Evolutionary conservation across 92 coral and sea anemone genomes (phyloP).

Genomic region (Zoanthus sansibaricus): DNA sequence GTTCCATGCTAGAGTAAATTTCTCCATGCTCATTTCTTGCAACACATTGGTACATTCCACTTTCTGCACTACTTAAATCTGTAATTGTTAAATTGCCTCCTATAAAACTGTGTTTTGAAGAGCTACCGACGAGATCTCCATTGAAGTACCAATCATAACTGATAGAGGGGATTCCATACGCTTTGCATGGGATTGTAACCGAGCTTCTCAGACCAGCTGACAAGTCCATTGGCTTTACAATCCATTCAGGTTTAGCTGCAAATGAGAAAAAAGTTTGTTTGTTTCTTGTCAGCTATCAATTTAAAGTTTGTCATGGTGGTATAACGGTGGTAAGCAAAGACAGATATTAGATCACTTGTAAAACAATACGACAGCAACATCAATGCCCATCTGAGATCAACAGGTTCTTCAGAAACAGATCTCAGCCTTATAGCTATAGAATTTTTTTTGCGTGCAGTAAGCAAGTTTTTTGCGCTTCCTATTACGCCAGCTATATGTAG

Average conservation of each 20-base stretch:
- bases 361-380: too few species aligned
- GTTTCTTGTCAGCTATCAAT: not conserved
- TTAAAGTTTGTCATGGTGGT: too few species aligned
- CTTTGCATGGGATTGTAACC: conserved; percentile 76
- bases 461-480: too few species aligned
- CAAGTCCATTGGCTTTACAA: conserved; percentile 72
- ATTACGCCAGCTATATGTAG: too few species aligned
- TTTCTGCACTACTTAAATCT: conserved; percentile 54
- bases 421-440: too few species aligned
- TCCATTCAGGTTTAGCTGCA: conserved; percentile 92
- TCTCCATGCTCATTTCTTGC: conserved; percentile 82
- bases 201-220: conserved; percentile 76
- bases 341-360: too few species aligned
- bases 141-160: conserved; percentile 82
- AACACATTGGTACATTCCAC: conserved; percentile 95
- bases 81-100: conserved; percentile 79
- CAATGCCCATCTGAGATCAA: too few species aligned
- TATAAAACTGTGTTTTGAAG: conserved; percentile 58
- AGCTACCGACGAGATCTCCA: conserved; percentile 63
- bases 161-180: conserved; percentile 79
- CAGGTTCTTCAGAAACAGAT: too few species aligned
- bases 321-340: too few species aligned
- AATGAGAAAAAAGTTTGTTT: not conserved
- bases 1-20: conserved; percentile 70
- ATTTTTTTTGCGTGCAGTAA: too few species aligned